A percentile compares a stretch with the other conserved stretches of the same genome.
Conservation (phyloP, 2,888 invertebrate genomes). For the Ectropis crepuscularia region DNA sequence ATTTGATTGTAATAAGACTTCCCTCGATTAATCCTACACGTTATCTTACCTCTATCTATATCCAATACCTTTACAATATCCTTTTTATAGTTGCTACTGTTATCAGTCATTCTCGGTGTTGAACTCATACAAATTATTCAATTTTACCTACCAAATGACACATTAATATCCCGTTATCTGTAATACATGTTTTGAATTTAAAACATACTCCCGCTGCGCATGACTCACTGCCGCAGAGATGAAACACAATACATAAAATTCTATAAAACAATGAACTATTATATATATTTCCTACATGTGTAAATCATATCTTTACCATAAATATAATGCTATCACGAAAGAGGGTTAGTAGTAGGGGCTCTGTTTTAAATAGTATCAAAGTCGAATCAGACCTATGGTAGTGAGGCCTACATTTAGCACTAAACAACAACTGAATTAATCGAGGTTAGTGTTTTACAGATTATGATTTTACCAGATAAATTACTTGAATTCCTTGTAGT, state of each 20-base stretch:
- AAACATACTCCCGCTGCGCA: constrained; percentile 1
- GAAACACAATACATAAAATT: not conserved
- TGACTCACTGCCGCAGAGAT: not conserved
- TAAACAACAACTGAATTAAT: no score
- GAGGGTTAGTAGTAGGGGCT: no score
- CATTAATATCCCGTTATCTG: constrained; percentile 8
- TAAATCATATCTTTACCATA: no score
- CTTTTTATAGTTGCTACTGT: constrained; percentile 5
- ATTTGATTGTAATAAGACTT: constrained; percentile 9
- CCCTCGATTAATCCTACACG: not conserved
- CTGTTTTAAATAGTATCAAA: no score
- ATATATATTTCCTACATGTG: not conserved
- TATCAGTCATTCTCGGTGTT: constrained; percentile 22
- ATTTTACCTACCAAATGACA: not conserved
- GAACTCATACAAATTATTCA: constrained; percentile 3
- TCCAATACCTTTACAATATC: constrained; percentile 10
- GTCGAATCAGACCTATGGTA: no score
- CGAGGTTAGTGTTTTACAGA: no score
- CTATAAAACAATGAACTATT: not conserved
- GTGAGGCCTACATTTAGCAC: no score
- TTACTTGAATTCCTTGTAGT: no score
- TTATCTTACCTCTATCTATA: constrained; percentile 10
- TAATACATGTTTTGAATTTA: constrained; percentile 9
- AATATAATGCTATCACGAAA: no score
- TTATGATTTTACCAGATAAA: no score